Conservation (phyloP, 2,113 vertebrate genomes). For the Chionomys nivalis region DNA sequence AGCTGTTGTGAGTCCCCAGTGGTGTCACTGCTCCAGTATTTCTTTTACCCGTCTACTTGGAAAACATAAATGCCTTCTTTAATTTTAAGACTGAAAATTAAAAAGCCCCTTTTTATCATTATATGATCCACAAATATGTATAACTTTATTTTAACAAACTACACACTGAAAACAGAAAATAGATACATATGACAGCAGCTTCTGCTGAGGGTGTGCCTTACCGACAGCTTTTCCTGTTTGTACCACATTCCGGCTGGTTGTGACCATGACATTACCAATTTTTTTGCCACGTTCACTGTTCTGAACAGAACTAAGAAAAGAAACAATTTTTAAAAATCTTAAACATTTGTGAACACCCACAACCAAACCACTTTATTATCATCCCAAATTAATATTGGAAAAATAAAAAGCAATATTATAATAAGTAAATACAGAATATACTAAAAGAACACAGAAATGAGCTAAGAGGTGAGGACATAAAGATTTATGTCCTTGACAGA, state of each 20-base stretch:
- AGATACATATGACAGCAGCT: background rate
- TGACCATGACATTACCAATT: slow-evolving; percentile 95
- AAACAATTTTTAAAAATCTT: slow-evolving; percentile 50
- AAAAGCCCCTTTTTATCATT: background rate
- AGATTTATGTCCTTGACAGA: background rate
- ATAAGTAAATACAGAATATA: background rate
- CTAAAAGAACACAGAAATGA: background rate
- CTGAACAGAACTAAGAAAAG: slow-evolving; percentile 93
- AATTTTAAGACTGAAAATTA: background rate
- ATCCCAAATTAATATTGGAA: slow-evolving; percentile 7
- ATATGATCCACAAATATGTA: slow-evolving; percentile 3
- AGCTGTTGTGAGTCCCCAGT: background rate
- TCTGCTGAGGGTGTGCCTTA: slow-evolving; percentile 82
- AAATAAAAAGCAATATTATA: slow-evolving; percentile 36
- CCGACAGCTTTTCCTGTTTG: slow-evolving; percentile 98
- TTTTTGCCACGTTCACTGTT: slow-evolving; percentile 98
- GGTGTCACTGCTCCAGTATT: background rate
- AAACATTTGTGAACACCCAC: background rate
- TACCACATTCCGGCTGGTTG: slow-evolving; percentile 95
- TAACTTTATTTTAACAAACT: background rate
- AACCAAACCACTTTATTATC: background rate
- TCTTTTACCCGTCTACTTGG: background rate
- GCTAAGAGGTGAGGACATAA: background rate
- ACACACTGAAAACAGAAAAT: background rate
- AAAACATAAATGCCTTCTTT: background rate